Evolutionary conservation across 2,113 vertebrate species (phyloP), one percentile per base, ranked within the genome.

Genomic region (Speoplatyrhinus poulsoni): DNA sequence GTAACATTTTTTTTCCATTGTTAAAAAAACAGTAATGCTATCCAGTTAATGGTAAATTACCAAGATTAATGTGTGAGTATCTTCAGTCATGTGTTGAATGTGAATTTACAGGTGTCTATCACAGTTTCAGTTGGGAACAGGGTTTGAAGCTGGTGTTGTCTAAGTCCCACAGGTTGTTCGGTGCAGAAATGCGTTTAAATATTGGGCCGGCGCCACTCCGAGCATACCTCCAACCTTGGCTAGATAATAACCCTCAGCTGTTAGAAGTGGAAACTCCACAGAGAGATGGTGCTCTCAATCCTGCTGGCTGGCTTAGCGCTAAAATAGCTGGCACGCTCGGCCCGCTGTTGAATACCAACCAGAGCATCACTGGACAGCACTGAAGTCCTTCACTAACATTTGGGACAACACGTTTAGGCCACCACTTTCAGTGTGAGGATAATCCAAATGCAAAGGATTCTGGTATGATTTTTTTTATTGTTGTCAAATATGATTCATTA

Each of bases 181-280:
- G 32, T 59, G 75, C 73, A 79, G 77, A 79, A 74, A 74, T 73
- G 73, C 80, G 72, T 85, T 80, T 81, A 77, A 83, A 89, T 62
- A 75, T 75, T 83, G 78, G 77, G 61, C 66, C 46, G 89, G 84
- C 84, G 81, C 84, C 85, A 62, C 70, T 85, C 76, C 33, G 3
- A 73, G 62, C 72, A 79, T 85, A 86, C 70, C 62, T 72, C 79
- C 72, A 72, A 83, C 70, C 85, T 76, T 65, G 72, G 67, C 80
- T 67, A 63, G 77, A 77, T 92, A 90, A 88, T 86, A 82, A 88
- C 81, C 78, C 81, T 88, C 92, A 93, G 91, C 91, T 93, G 92
- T 90, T 87, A 70, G 82, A 82, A 79, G 80, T 85, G 77, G 83
- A 87, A 87, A 84, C 73, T 85, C 80, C 77, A 71, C 13, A 1